Evolutionary conservation across 2,113 vertebrate species (phyloP).

Genomic region (Paedocypris sp.): DNA sequence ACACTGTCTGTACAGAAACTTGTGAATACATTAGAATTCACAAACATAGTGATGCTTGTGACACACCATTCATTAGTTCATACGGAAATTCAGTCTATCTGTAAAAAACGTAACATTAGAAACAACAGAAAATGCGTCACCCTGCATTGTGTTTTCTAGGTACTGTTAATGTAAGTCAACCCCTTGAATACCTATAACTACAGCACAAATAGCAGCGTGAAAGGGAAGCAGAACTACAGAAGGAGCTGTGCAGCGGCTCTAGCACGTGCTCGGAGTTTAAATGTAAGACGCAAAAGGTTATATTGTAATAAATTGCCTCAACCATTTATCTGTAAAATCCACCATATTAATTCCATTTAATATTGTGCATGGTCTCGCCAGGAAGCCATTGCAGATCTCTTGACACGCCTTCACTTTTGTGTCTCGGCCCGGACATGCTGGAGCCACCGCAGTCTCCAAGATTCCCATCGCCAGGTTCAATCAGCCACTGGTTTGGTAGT

Average conservation of each 20-base stretch:
- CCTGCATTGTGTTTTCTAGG: too few relatives aligned
- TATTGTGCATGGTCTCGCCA: too few relatives aligned
- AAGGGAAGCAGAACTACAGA: conserved; percentile 49
- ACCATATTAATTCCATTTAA: conserved; percentile 39
- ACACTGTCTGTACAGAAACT: too few relatives aligned
- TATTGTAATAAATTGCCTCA: conserved; percentile 36
- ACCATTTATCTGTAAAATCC: neutral
- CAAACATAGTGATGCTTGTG: too few relatives aligned
- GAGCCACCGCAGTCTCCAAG: conserved; percentile 36
- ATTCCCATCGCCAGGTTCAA: conserved; percentile 58
- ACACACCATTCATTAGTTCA: too few relatives aligned
- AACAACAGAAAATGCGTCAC: too few relatives aligned
- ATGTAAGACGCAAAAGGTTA: conserved; percentile 24
- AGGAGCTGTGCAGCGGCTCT: conserved; percentile 35
- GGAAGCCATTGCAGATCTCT: too few relatives aligned
- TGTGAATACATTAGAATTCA: too few relatives aligned
- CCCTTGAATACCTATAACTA: neutral
- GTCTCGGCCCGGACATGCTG: conserved; percentile 16
- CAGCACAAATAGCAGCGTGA: conserved; percentile 25
- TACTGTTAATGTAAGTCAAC: too few relatives aligned
- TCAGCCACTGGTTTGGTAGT: conserved; percentile 42
- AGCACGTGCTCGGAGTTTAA: conserved; percentile 15
- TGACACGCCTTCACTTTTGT: conserved; percentile 44
- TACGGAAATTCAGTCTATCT: too few relatives aligned
- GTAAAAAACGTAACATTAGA: too few relatives aligned